Evolutionary conservation across 2,888 invertebrate species (phyloP).

Genomic region (Philhelius pedissequus): DNA sequence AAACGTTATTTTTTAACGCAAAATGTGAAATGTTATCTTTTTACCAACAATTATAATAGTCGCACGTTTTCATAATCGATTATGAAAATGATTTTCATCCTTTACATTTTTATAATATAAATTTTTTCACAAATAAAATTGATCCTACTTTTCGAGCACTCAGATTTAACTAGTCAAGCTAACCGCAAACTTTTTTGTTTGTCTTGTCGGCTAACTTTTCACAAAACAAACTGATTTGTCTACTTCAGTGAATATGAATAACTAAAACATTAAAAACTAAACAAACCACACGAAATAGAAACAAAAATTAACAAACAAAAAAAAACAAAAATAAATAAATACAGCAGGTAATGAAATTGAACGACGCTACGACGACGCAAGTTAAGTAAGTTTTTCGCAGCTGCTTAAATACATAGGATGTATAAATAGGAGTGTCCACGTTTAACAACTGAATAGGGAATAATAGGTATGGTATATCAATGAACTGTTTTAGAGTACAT

Average conservation of each 20-base stretch:
- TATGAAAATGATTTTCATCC: too few relatives aligned
- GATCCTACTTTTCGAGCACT: too few relatives aligned
- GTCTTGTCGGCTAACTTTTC: background rate
- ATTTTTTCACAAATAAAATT: too few relatives aligned
- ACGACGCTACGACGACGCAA: too few relatives aligned
- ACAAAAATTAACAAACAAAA: background rate
- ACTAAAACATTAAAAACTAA: background rate
- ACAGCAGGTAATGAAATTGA: background rate
- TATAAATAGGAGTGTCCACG: background rate
- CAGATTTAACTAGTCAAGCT: too few relatives aligned
- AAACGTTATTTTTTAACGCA: too few relatives aligned
- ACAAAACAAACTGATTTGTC: background rate
- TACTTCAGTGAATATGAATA: background rate
- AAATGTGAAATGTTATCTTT: too few relatives aligned
- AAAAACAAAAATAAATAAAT: background rate
- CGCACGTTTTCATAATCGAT: too few relatives aligned
- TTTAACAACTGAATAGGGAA: background rate
- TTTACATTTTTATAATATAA: too few relatives aligned
- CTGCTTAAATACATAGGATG: background rate
- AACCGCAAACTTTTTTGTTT: too few relatives aligned
- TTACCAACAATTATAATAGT: too few relatives aligned
- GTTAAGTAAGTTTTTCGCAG: background rate
- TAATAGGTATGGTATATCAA: background rate
- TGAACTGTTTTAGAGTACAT: background rate
- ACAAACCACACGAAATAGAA: background rate